Base-by-base conservation (phyloP, 1,140 invertebrate genomes). In the Octopus bimaculoides region DNA sequence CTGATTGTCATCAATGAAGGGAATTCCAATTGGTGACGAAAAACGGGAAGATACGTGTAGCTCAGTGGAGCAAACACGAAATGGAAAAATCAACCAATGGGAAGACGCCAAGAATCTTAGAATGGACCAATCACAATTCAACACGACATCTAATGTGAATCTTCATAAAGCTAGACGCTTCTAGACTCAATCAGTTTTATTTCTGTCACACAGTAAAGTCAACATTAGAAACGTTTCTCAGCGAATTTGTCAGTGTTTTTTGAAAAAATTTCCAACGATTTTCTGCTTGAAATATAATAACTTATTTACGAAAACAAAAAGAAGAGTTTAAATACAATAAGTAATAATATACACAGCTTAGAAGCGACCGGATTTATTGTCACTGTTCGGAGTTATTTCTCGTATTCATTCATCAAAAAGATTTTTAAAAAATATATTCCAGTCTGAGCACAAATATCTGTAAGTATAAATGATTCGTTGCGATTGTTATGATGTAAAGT, bases 41-140 rank as follows among this genome's bases (percentile, higher is more conserved):
- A 71, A 12, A 71, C 14, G 66, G 66, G 66, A 71, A 71, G 66
- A 71, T 71, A 71, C 66, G 66, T 71, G 66, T 71, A n/a, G 66
- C 17, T 71, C 26, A n/a, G 5, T 14, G 14, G 66, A 71, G 66
- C 9, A 9, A 71, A 71, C 66, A 71, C 66, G 66, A 71, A n/a
- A 20, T 5, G 26, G 17, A 71, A 9, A 1, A 17, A 71, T 71
- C 26, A 20, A 71, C 66, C 66, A 71, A 71, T 71, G 9, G 14
- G 66, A 71, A 20, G 17, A 20, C 66, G 66, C 66, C 66, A 71
- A 71, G 66, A 71, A 71, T 71, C 66, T 8, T 17, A n/a, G 26
- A 71, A 71, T 20, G 17, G 66, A 71, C 66, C 66, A 71, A 71
- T 71, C 66, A 71, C 17, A 71, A n/a, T 71, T 17, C 17, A 71